A percentile compares a stretch with the other conserved stretches of the same genome.
Evolutionary conservation across 2,113 vertebrate species (phyloP).

Genomic region (Pongo abelii): DNA sequence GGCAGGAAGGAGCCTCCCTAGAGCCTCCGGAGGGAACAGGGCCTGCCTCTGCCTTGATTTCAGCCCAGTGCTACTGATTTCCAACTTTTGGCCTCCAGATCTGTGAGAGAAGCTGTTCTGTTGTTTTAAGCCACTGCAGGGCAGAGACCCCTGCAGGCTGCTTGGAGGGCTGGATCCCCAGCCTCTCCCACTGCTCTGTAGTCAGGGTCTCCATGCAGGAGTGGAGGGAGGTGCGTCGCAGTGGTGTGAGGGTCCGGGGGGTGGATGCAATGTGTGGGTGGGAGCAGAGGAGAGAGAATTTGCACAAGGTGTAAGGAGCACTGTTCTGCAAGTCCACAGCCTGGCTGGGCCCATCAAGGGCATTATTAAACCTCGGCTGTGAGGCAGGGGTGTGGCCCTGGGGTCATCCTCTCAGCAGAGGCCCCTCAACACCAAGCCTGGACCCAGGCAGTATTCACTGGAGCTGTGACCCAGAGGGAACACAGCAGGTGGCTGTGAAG

Average conservation of each 20-base stretch:
- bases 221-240: accelerated
- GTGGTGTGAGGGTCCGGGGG: not conserved
- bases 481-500: not conserved
- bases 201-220: not conserved
- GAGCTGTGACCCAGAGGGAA: not conserved
- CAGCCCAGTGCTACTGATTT: not conserved
- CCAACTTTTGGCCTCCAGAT: not conserved
- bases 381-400: too few species aligned
- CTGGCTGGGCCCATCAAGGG: not conserved
- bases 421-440: not conserved
- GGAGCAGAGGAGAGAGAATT: not conserved
- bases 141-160: accelerated
- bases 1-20: not conserved
- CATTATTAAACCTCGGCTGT: accelerated
- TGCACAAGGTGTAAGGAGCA: too few species aligned
- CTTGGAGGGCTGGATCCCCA: too few species aligned
- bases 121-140: too few species aligned
- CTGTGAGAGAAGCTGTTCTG: not conserved
- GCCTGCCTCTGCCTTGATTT: not conserved
- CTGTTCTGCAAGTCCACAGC: not conserved
- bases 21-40: accelerated
- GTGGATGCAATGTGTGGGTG: accelerated
- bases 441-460: not conserved
- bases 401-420: not conserved
- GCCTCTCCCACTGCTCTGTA: accelerated